Evolutionary conservation across 2,113 vertebrate species (phyloP).

Genomic region (Martes martes): DNA sequence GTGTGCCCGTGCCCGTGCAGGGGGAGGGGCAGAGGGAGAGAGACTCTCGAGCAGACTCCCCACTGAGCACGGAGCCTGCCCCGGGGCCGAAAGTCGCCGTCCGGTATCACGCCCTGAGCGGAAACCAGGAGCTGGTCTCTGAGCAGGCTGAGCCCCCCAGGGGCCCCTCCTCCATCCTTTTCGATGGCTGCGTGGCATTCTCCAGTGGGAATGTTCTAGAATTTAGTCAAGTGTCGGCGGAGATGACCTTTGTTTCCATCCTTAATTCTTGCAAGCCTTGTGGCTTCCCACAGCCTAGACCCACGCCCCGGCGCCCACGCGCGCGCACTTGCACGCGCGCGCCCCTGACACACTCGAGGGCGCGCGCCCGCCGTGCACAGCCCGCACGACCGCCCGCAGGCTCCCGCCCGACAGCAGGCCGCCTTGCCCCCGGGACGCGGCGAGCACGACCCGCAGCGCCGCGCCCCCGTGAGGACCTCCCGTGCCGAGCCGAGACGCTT

Average conservation of each 20-base stretch:
- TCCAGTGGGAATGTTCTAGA: neutral
- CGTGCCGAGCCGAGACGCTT: neutral
- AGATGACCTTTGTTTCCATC: neutral
- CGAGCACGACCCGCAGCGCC: neutral
- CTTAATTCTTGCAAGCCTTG: neutral
- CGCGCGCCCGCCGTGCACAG: neutral
- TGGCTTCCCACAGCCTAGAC: too few species aligned
- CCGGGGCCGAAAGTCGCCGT: neutral
- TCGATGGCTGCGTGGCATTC: neutral
- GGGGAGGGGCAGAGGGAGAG: neutral
- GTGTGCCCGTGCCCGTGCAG: too few species aligned
- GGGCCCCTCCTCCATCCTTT: neutral
- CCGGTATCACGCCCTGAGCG: neutral
- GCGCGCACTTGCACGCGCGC: neutral
- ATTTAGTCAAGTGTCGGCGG: neutral
- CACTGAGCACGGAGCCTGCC: neutral
- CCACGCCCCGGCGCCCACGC: too few species aligned
- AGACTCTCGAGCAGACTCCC: neutral
- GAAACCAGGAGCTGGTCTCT: neutral
- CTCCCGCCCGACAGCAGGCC: too few species aligned
- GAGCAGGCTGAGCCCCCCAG: neutral
- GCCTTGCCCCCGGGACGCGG: neutral
- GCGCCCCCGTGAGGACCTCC: too few species aligned
- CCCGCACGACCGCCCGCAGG: neutral
- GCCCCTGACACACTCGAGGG: too few species aligned